Evolutionary conservation across 2,888 invertebrate species (phyloP).

Genomic region (Escarpia spicata): DNA sequence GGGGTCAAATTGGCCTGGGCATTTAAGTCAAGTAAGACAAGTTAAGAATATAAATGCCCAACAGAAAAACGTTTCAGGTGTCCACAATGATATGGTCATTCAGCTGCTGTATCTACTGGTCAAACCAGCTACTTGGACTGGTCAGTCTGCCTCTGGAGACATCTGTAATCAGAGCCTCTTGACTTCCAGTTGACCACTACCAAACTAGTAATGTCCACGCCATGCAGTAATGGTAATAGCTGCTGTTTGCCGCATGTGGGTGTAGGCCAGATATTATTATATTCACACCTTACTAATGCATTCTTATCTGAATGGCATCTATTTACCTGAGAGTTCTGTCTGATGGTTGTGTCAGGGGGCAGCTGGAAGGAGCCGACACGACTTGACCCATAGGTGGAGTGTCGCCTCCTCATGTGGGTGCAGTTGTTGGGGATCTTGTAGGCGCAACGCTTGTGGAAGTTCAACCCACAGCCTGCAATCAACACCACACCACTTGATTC

Average conservation of each 20-base stretch:
- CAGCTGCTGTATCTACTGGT: background rate
- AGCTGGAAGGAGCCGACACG: background rate
- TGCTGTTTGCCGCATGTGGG: too few species aligned
- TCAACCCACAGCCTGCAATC: conserved; percentile 89
- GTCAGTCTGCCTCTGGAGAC: background rate
- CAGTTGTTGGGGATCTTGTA: conserved; percentile 89
- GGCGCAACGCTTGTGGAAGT: conserved; percentile 94
- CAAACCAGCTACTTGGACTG: background rate
- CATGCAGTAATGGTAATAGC: too few species aligned
- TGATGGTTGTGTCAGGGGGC: background rate
- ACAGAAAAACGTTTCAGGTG: background rate
- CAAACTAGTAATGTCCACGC: background rate
- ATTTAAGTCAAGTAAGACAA: too few species aligned
- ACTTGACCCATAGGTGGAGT: background rate
- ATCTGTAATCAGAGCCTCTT: background rate
- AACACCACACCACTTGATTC: background rate
- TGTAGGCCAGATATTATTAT: too few species aligned
- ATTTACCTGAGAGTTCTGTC: background rate
- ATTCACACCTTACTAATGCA: background rate
- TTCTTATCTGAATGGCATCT: background rate
- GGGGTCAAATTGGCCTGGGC: too few species aligned
- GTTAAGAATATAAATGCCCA: too few species aligned
- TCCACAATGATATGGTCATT: background rate
- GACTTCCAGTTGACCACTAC: background rate
- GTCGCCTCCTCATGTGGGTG: background rate